Base-by-base conservation (phyloP, 1,140 invertebrate species). In the Lycorma delicatula region DNA sequence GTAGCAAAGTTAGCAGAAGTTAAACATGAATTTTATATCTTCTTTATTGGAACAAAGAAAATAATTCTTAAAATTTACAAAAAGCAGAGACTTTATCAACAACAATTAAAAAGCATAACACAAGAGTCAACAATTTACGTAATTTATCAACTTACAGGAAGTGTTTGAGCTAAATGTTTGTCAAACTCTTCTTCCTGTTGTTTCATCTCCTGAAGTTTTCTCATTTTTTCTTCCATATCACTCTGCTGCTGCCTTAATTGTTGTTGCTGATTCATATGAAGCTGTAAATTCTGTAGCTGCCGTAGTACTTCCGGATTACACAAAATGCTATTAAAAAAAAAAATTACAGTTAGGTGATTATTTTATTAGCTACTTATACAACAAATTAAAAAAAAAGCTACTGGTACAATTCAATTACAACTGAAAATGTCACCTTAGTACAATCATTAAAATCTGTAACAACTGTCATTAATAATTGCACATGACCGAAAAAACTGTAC, bases 121-220 rank as follows among this genome's bases (percentile, higher is more conserved):
- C 9, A 34, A 9, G n/a, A n/a, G 20, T n/a, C 11, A 36, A 31
- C 48, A 56, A 53, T 27, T 34, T n/a, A 7, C 12, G 6, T 16
- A 38, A 41, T 20, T 36, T 48, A 23, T 46, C 26, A 55, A 72
- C 74, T 76, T 68, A 82, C 80, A 59, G 80, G 79, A 58, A 84
- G 77, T 49, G 81, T 83, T 71, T 83, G 81, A 59, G 85, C 84
- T 44, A 86, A 73, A 70, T 89, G 85, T 67, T 86, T 84, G 67
- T 89, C 84, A 71, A 89, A 86, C 64, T 88, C 85, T 48, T 87
- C 84, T 63, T 87, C 86, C 60, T 85, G 83, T 63, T 85, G 80
- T 58, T 83, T 84, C 78, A 86, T 80, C 69, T 84, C 82, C 55
- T 82, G 81, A 48, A 83, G 62, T 67, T 83, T 84, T 4, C 81